phyloP scores from a whole-genome alignment of 2,888 invertebrate species.

The Cheilosia soror region DNA sequence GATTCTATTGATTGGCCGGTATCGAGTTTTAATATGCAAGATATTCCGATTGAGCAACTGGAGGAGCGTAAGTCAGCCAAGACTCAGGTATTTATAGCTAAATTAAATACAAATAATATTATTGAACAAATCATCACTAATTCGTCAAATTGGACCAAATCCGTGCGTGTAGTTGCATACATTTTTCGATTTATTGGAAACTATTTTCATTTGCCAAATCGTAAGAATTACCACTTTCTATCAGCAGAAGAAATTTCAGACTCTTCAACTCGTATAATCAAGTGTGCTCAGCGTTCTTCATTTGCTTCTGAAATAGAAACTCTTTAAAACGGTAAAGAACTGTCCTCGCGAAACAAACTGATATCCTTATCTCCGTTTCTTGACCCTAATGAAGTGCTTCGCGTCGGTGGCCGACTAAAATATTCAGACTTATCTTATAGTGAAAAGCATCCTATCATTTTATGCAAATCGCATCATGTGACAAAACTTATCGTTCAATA shows the following conservation, averaged over 20 bases:
- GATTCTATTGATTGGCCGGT: conserved; percentile 15
- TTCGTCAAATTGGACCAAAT: conserved; percentile 27
- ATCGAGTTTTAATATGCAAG: not conserved
- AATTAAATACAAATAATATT: not conserved
- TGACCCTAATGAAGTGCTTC: not conserved
- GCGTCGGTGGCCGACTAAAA: conserved; percentile 16
- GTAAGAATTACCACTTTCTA: no score
- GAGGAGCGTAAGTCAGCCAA: conserved; percentile 1
- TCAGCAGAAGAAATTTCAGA: no score
- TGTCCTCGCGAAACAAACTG: no score
- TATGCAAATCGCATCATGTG: not conserved
- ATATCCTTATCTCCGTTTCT: no score
- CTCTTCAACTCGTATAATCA: no score
- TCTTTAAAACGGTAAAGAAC: no score
- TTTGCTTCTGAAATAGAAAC: no score
- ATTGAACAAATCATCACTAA: not conserved
- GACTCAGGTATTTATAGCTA: conserved; percentile 22
- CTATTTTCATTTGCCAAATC: not conserved
- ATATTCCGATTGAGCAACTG: conserved; percentile 3
- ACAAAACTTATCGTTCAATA: not conserved
- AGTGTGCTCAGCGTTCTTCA: no score
- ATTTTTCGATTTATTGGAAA: not conserved
- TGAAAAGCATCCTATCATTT: conserved; percentile 2
- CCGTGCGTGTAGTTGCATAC: conserved; percentile 2
- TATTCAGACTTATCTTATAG: not conserved